phyloP scores from a whole-genome alignment of 2,888 invertebrate species.

The Rapana venosa region DNA sequence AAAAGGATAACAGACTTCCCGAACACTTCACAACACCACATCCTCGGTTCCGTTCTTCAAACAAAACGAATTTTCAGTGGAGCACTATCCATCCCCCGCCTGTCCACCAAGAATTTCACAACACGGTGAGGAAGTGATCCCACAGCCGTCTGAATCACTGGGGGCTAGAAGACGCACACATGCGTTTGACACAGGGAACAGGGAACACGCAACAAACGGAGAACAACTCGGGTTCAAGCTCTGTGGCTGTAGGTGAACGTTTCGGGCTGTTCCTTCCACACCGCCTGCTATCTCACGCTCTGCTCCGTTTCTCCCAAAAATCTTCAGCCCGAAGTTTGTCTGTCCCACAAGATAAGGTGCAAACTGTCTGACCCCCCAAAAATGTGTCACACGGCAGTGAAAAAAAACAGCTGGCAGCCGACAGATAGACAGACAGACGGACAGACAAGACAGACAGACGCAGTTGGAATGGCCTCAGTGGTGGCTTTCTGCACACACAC shows the following conservation, averaged over 20 bases:
- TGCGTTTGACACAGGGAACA: not conserved
- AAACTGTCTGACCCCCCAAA: too few species aligned
- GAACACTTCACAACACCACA: not conserved
- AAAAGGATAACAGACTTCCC: too few species aligned
- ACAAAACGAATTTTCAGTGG: not conserved
- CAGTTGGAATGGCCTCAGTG: constrained; percentile 12
- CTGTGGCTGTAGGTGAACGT: not conserved
- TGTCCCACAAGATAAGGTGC: too few species aligned
- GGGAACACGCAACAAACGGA: not conserved
- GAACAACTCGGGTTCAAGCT: not conserved
- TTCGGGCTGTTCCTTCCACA: too few species aligned
- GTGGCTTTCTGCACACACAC: constrained; percentile 12
- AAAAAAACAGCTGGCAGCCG: not conserved
- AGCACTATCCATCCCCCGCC: too few species aligned
- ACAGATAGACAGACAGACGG: not conserved
- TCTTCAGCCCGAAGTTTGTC: too few species aligned
- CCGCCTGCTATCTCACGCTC: too few species aligned
- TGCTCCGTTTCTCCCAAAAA: too few species aligned
- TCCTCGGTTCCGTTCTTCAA: not conserved
- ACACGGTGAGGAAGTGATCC: not conserved
- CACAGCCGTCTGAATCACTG: not conserved
- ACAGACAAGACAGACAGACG: not conserved
- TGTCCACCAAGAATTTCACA: not conserved
- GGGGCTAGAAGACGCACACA: not conserved
- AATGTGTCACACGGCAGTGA: not conserved